phyloP scores from a whole-genome alignment of 35 echinoderm and acorn worm genomes.

The Lytechinus variegatus region DNA sequence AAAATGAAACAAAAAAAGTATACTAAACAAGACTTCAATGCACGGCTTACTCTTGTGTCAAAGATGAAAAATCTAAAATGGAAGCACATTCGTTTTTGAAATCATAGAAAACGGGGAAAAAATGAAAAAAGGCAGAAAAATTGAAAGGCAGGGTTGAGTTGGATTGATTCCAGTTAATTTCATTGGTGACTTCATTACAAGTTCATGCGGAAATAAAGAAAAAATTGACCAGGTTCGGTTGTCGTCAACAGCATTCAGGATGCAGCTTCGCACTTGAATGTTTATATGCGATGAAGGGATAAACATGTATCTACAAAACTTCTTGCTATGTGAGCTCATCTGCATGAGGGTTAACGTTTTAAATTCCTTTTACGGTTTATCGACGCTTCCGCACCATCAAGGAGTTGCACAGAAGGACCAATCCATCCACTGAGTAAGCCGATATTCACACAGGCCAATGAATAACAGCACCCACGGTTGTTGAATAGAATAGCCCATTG shows the following conservation, averaged over 20 bases:
- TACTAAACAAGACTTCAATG: background rate
- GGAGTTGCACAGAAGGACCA: background rate
- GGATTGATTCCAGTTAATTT: conserved; percentile 32
- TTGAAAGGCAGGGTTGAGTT: conserved; percentile 36
- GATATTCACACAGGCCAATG: conserved; percentile 18
- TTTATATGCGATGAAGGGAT: background rate
- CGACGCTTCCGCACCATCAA: background rate
- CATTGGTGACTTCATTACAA: background rate
- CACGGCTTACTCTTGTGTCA: background rate
- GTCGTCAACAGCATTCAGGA: background rate
- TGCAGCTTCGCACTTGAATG: background rate
- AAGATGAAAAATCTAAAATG: conserved; percentile 40
- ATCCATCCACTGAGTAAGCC: background rate
- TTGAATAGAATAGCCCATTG: background rate
- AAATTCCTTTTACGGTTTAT: background rate
- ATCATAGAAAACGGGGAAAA: background rate
- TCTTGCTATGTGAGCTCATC: background rate
- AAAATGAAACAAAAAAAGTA: background rate
- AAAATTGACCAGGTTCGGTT: background rate
- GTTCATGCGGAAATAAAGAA: background rate
- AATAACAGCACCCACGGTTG: background rate
- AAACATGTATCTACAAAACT: background rate
- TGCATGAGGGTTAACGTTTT: background rate
- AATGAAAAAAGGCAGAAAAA: conserved; percentile 15
- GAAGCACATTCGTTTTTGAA: conserved; percentile 26